Percentiles rank a stretch among this genome's conserved stretches.
Evolutionary conservation across 2,888 invertebrate species (phyloP).

Genomic region (Himalopsyche anomala): DNA sequence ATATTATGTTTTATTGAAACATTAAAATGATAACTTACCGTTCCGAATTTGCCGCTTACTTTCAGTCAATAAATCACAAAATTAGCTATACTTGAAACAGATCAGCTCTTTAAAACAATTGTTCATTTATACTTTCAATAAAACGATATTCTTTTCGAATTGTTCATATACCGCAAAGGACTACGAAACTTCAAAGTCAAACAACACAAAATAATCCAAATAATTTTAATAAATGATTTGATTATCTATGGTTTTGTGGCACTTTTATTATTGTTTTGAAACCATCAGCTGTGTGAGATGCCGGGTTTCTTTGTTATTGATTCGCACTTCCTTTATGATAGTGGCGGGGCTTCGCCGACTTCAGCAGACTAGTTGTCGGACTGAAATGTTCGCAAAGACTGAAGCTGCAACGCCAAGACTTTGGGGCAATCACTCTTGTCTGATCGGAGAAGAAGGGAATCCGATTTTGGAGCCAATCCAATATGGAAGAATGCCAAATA

Average conservation of each 20-base stretch:
- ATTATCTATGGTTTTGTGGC: conserved; percentile 15
- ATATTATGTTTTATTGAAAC: too few species aligned
- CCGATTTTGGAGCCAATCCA: conserved; percentile 71
- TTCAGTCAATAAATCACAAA: not conserved
- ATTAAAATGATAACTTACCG: not conserved
- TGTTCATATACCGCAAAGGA: conserved; percentile 32
- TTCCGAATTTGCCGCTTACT: conserved; percentile 6
- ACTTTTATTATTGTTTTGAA: conserved; percentile 19
- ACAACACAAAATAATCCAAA: not conserved
- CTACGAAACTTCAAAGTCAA: conserved; percentile 20
- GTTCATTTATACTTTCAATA: not conserved
- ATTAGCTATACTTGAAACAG: not conserved
- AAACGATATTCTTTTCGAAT: not conserved
- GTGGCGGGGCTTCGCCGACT: conserved; percentile 38
- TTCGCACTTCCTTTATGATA: conserved; percentile 60
- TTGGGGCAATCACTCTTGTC: conserved; percentile 50
- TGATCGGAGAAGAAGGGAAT: conserved; percentile 49
- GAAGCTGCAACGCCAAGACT: conserved; percentile 29
- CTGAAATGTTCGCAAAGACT: conserved; percentile 53
- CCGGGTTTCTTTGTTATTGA: conserved; percentile 54
- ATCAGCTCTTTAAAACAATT: not conserved
- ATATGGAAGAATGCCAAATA: conserved; percentile 77
- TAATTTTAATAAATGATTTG: not conserved
- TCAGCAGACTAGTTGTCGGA: conserved; percentile 44
- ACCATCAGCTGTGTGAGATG: not conserved